phyloP scores from a whole-genome alignment of 1,140 invertebrate species.

The Augochlora pura region DNA sequence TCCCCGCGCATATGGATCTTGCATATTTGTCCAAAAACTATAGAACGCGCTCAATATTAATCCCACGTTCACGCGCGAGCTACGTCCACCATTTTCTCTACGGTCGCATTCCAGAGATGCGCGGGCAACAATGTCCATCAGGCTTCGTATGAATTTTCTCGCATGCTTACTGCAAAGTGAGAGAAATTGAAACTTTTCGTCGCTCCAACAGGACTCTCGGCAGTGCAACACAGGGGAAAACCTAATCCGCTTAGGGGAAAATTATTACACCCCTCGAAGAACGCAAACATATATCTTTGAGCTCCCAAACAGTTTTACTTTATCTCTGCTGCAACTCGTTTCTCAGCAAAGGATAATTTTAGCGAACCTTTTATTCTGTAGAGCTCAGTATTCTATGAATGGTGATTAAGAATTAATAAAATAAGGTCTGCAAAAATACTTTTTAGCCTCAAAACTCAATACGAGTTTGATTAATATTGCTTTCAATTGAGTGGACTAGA shows the following conservation, averaged over 20 bases:
- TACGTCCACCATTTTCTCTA: not conserved
- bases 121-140: not conserved
- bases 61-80: slow-evolving; percentile 16
- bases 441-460: too few relatives aligned
- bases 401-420: too few relatives aligned
- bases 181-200: too few relatives aligned
- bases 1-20: slow-evolving; percentile 35
- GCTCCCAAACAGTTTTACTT: not conserved
- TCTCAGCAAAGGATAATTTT: not conserved
- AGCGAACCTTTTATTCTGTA: not conserved
- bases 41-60: slow-evolving; percentile 40
- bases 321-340: too few relatives aligned
- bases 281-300: not conserved
- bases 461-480: too few relatives aligned
- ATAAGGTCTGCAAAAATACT: too few relatives aligned
- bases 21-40: slow-evolving; percentile 49
- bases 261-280: not conserved
- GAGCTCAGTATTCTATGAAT: too few relatives aligned
- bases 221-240: not conserved
- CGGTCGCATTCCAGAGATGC: not conserved
- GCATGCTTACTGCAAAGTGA: not conserved
- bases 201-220: not conserved
- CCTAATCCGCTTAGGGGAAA: not conserved
- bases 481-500: too few relatives aligned
- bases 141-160: too few relatives aligned